Evolutionary conservation across 2,113 vertebrate species (phyloP).

Genomic region (Salvator merianae): DNA sequence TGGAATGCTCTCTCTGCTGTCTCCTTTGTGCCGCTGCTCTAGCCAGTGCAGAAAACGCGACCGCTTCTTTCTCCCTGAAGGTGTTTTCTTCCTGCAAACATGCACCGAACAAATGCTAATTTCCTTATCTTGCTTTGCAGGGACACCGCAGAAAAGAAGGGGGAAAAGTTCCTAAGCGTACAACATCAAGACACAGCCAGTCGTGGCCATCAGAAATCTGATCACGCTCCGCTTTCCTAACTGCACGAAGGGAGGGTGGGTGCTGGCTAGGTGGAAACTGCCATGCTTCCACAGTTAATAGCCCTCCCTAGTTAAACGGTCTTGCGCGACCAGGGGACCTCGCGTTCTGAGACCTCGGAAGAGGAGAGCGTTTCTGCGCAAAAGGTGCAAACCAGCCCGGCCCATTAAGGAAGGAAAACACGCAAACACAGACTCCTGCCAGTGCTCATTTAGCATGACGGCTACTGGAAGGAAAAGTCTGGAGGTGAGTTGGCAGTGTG

Average conservation of each 20-base stretch:
- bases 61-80: background rate
- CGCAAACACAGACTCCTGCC: no score
- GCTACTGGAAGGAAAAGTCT: no score
- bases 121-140: conserved; percentile 18
- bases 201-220: background rate
- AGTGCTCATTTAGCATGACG: no score
- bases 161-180: fast-evolving
- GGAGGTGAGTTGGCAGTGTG: no score
- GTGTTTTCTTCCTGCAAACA: background rate
- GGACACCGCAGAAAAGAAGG: background rate
- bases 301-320: background rate
- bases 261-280: background rate
- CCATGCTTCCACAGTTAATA: background rate
- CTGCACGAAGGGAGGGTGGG: fast-evolving
- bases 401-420: no score
- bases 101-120: background rate
- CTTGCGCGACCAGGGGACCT: conserved; percentile 27
- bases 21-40: background rate
- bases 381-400: no score
- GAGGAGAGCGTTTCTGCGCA: no score
- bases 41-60: background rate
- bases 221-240: background rate
- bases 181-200: fast-evolving
- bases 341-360: background rate
- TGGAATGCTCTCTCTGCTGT: no score